A percentile compares a stretch with the other conserved stretches of the same genome.
Conservation (phyloP, 2,113 vertebrate genomes). For the Myrmecobius fasciatus region DNA sequence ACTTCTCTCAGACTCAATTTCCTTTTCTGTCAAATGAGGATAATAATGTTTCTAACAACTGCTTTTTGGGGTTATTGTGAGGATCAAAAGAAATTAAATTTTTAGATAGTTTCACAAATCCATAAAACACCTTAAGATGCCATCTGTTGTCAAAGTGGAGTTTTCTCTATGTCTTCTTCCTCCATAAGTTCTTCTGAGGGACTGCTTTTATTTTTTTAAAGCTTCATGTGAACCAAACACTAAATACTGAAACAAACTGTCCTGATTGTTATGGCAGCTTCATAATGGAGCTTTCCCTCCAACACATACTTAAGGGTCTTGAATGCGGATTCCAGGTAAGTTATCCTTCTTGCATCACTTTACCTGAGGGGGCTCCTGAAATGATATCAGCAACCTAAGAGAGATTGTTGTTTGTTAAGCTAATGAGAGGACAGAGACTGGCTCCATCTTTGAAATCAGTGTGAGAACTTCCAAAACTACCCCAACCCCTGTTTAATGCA, state of each 20-base stretch:
- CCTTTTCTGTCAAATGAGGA: background rate
- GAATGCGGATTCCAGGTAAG: conserved; percentile 40
- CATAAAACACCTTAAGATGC: background rate
- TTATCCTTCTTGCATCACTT: conserved; percentile 37
- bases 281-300: conserved; percentile 6
- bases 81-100: background rate
- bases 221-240: background rate
- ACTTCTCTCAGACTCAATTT: background rate
- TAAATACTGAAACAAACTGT: conserved; percentile 37
- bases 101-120: background rate
- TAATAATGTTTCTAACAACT: background rate
- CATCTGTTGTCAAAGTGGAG: background rate
- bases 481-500: background rate
- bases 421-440: conserved; percentile 44
- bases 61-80: background rate
- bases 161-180: background rate
- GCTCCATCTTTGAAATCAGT: conserved; percentile 39
- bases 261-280: conserved; percentile 37
- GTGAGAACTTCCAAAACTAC: conserved; percentile 48
- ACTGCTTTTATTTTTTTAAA: background rate
- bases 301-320: conserved; percentile 27
- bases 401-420: conserved; percentile 27
- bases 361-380: background rate
- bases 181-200: background rate
- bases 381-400: background rate